phyloP scores from a whole-genome alignment of 2,797 vertebrate species.

The Scarus forsteni region DNA sequence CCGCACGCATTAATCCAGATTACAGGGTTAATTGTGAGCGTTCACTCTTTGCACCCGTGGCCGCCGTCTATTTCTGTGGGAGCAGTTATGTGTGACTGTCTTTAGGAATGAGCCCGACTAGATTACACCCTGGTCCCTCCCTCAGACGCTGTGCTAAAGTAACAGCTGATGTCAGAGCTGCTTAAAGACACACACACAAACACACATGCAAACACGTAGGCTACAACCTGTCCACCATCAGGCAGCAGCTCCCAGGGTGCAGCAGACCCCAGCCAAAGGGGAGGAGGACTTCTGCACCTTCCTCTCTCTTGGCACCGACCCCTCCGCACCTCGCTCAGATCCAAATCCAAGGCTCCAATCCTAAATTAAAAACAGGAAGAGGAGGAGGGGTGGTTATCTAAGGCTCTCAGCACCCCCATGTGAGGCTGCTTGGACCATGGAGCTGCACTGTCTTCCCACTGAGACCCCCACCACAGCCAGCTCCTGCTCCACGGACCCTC shows the following conservation, averaged over 20 bases:
- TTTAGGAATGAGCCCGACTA: slow-evolving; percentile 77
- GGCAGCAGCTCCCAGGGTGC: slow-evolving; percentile 49
- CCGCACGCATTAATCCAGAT: slow-evolving; percentile 13
- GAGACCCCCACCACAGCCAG: slow-evolving; percentile 73
- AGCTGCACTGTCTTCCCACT: slow-evolving; percentile 68
- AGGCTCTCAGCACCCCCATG: slow-evolving; percentile 55
- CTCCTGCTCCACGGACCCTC: slow-evolving; percentile 75
- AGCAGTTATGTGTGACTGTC: slow-evolving; percentile 78
- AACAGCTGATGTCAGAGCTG: slow-evolving; percentile 75
- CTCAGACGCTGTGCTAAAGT: slow-evolving; percentile 71
- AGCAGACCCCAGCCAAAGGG: slow-evolving; percentile 52
- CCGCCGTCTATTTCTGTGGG: slow-evolving; percentile 82
- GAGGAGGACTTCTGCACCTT: slow-evolving; percentile 57
- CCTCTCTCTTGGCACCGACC: slow-evolving; percentile 52
- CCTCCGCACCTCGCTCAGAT: slow-evolving; percentile 48
- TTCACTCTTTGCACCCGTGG: slow-evolving; percentile 55
- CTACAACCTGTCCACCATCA: slow-evolving; percentile 53
- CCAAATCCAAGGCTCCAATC: slow-evolving; percentile 53
- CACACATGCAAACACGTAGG: slow-evolving; percentile 25
- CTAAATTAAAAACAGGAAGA: slow-evolving; percentile 55
- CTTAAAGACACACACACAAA: slow-evolving; percentile 69
- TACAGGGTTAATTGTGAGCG: slow-evolving; percentile 51
- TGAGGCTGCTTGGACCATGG: slow-evolving; percentile 72
- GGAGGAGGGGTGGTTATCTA: slow-evolving; percentile 52
- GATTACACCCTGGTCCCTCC: slow-evolving; percentile 79